phyloP scores from a whole-genome alignment of 2,113 vertebrate genomes.

The Rhabdornis inornatus region DNA sequence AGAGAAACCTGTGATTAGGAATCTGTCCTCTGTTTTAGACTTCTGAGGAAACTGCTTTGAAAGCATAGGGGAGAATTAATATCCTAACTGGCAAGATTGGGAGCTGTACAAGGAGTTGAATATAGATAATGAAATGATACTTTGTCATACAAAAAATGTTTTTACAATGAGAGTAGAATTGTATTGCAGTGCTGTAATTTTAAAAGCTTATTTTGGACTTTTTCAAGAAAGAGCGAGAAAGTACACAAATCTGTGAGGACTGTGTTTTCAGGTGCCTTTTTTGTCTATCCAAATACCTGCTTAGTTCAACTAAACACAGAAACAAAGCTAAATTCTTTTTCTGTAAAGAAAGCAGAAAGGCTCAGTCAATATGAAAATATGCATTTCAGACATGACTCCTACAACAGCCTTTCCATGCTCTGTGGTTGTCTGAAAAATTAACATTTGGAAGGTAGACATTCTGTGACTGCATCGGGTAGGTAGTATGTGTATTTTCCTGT shows the following conservation, averaged over 20 bases:
- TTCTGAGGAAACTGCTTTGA: neutral
- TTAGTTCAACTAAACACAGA: neutral
- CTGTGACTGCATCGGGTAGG: neutral
- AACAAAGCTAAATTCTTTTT: neutral
- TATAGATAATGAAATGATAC: neutral
- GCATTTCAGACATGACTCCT: neutral
- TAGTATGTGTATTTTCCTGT: neutral
- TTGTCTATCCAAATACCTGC: neutral
- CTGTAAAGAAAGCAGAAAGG: neutral
- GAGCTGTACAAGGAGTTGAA: neutral
- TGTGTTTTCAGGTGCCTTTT: neutral
- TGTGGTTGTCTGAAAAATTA: neutral
- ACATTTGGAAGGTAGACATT: neutral
- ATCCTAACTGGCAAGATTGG: neutral
- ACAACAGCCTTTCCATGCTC: neutral
- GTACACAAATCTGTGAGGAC: neutral
- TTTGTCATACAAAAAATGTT: neutral
- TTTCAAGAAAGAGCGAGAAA: neutral
- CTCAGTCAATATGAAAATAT: neutral
- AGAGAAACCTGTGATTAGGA: conserved; percentile 37
- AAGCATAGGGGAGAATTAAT: conserved; percentile 1
- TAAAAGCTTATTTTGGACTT: neutral
- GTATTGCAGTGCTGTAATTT: neutral
- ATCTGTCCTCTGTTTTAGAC: conserved; percentile 12
- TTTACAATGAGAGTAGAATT: neutral